phyloP scores from a whole-genome alignment of 2,888 invertebrate species.

The Toxonevra muliebris region DNA sequence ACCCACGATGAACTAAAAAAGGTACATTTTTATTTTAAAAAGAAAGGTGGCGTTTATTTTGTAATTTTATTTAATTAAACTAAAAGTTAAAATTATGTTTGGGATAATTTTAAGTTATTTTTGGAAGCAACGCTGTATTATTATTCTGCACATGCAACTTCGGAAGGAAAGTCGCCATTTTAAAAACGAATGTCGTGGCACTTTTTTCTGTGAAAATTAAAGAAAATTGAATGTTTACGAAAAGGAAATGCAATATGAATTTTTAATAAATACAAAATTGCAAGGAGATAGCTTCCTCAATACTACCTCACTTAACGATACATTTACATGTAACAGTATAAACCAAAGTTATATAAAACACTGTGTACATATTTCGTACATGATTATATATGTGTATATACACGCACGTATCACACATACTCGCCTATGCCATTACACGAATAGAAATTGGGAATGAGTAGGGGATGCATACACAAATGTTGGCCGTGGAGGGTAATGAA shows the following conservation, averaged over 20 bases:
- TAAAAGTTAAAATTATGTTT: too few species aligned
- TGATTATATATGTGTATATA: slow-evolving; percentile 5
- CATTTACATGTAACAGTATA: slow-evolving; percentile 25
- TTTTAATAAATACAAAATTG: slow-evolving; percentile 7
- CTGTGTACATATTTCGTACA: slow-evolving; percentile 48
- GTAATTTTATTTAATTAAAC: too few species aligned
- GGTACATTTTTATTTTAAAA: too few species aligned
- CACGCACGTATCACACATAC: slow-evolving; percentile 4
- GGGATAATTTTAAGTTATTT: background rate
- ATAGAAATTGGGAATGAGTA: slow-evolving; percentile 9
- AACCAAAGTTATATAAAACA: slow-evolving; percentile 49
- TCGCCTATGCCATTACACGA: slow-evolving; percentile 17
- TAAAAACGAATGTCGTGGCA: background rate
- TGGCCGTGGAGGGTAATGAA: background rate
- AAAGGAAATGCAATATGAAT: background rate
- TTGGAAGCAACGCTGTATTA: background rate
- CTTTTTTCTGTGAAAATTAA: background rate
- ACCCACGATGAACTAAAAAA: too few species aligned
- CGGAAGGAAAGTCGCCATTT: background rate
- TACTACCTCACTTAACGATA: slow-evolving; percentile 6
- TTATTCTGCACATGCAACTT: too few species aligned
- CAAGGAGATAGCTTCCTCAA: too few species aligned
- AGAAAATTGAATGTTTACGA: background rate
- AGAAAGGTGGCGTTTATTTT: too few species aligned
- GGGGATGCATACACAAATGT: background rate